Conservation (phyloP, 2,888 invertebrate species). For the Crossocerus cetratus region DNA sequence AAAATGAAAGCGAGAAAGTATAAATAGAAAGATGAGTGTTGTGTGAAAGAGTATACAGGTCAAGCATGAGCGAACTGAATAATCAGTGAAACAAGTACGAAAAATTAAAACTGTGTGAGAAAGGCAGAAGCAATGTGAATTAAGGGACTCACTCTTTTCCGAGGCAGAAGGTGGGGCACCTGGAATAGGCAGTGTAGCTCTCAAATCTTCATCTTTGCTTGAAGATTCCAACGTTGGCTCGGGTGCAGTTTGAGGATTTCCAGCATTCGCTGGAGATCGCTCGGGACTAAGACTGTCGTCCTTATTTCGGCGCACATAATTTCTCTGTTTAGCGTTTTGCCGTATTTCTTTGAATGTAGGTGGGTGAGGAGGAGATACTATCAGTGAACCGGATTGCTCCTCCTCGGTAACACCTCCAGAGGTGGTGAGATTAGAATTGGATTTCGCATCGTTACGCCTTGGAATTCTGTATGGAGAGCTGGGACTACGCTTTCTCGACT, state of each 20-base stretch:
- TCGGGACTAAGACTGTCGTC: constrained; percentile 81
- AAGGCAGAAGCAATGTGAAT: constrained; percentile 18
- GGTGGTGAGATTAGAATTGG: constrained; percentile 60
- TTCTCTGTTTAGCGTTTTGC: constrained; percentile 77
- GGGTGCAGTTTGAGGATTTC: constrained; percentile 49
- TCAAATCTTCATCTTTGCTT: constrained; percentile 74
- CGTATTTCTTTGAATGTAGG: constrained; percentile 74
- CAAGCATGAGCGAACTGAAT: neutral
- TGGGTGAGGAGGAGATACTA: constrained; percentile 73
- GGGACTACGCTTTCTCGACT: constrained; percentile 71
- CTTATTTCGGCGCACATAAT: constrained; percentile 83
- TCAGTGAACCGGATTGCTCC: constrained; percentile 74
- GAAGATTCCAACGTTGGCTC: constrained; percentile 64
- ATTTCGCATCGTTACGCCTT: constrained; percentile 67
- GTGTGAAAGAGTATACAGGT: too few relatives aligned
- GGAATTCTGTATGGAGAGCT: constrained; percentile 74
- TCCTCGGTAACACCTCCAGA: constrained; percentile 72
- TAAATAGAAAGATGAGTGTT: too few relatives aligned
- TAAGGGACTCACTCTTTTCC: constrained; percentile 71
- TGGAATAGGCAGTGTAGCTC: constrained; percentile 67
- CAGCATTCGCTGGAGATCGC: constrained; percentile 58
- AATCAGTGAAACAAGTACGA: neutral
- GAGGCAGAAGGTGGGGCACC: constrained; percentile 54
- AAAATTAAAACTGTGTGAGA: neutral
- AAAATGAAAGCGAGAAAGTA: constrained; percentile 15